Evolutionary conservation across 2,888 invertebrate genomes (phyloP).

Genomic region (Hartigia nigra): DNA sequence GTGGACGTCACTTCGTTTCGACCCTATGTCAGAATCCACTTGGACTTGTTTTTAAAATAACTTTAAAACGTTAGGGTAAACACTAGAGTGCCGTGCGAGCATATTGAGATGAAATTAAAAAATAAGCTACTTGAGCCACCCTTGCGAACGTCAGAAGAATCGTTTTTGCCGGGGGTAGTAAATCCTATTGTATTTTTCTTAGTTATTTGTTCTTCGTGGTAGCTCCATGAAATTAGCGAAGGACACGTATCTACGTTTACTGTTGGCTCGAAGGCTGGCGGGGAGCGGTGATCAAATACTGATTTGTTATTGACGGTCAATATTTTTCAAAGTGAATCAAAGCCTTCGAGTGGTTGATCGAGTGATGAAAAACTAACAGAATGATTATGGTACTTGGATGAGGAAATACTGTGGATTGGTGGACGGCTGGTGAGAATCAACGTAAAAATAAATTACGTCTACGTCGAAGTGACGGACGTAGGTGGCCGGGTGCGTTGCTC

Average conservation of each 20-base stretch:
- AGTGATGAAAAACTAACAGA: not conserved
- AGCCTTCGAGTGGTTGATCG: not conserved
- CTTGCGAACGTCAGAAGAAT: constrained; percentile 25
- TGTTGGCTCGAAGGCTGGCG: not conserved
- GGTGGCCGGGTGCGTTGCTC: constrained; percentile 51
- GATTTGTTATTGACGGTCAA: not conserved
- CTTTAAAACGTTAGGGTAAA: constrained; percentile 51
- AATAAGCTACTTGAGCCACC: constrained; percentile 42
- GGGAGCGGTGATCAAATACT: not conserved
- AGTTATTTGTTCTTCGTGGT: not conserved
- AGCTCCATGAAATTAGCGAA: not conserved
- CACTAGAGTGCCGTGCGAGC: constrained; percentile 42
- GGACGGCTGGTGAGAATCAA: not conserved
- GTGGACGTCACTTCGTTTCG: not conserved
- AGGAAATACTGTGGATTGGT: not conserved
- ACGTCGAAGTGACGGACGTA: constrained; percentile 2
- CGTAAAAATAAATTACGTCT: not conserved
- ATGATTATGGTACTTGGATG: not conserved
- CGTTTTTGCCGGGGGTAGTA: not conserved
- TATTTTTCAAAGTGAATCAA: not conserved
- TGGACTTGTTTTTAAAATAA: constrained; percentile 47
- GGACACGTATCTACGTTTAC: not conserved
- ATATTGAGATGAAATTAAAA: constrained; percentile 50
- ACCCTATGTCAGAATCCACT: not conserved
- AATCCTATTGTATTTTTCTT: not conserved